phyloP scores from a whole-genome alignment of 2,888 invertebrate genomes.

The Bembecia ichneumoniformis region DNA sequence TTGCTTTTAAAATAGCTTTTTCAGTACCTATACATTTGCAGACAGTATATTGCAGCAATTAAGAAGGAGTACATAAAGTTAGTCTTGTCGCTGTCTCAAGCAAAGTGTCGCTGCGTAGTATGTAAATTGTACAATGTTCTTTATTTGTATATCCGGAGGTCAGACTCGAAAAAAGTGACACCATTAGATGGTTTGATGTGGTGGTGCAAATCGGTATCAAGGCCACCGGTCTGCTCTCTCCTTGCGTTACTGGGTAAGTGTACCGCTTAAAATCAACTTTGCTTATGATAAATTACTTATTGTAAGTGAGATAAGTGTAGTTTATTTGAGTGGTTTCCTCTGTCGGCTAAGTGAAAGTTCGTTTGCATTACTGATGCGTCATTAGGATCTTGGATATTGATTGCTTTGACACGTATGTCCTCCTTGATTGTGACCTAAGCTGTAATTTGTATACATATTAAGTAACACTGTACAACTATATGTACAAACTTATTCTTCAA shows the following conservation, averaged over 20 bases:
- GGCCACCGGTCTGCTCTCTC: constrained; percentile 58
- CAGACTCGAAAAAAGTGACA: constrained; percentile 64
- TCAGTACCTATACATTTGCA: too few relatives aligned
- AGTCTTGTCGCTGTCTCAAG: too few relatives aligned
- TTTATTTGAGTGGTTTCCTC: constrained; percentile 59
- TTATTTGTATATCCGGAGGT: constrained; percentile 59
- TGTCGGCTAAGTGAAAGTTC: constrained; percentile 62
- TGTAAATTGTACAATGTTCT: background rate
- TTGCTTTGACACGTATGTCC: constrained; percentile 9
- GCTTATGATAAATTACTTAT: constrained; percentile 66
- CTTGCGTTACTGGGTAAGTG: constrained; percentile 64
- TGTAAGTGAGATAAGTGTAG: constrained; percentile 63
- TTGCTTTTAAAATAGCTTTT: too few relatives aligned
- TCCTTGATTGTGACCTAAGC: background rate
- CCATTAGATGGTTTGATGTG: constrained; percentile 39
- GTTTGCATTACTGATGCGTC: constrained; percentile 20
- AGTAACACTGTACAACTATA: too few relatives aligned
- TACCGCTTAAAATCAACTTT: constrained; percentile 60
- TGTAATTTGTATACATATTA: too few relatives aligned
- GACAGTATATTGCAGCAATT: too few relatives aligned
- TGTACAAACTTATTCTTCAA: too few relatives aligned
- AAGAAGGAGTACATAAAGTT: too few relatives aligned
- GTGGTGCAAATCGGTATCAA: constrained; percentile 64
- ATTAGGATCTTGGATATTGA: constrained; percentile 43
- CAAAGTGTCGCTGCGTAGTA: too few relatives aligned